phyloP scores from a whole-genome alignment of 2,113 vertebrate genomes.

The Phoenicopterus ruber region DNA sequence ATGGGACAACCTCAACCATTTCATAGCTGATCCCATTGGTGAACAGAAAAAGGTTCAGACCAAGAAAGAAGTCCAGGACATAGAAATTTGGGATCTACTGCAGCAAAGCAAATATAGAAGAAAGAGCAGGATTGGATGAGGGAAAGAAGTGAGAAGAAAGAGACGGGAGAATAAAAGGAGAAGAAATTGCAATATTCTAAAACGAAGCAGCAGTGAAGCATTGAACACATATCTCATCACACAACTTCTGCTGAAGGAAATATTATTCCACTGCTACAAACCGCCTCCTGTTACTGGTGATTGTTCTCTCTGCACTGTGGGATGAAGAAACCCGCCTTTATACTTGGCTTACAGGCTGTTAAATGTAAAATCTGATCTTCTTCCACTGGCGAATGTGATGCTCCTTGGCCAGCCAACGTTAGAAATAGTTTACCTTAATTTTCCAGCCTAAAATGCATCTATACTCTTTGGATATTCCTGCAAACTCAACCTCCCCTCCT shows the following conservation, averaged over 20 bases:
- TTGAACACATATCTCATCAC: background rate
- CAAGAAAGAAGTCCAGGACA: background rate
- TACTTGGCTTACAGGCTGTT: background rate
- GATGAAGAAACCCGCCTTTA: background rate
- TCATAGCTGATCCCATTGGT: accelerated
- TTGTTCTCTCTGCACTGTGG: background rate
- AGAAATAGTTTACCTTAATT: background rate
- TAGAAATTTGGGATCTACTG: background rate
- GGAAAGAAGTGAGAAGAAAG: background rate
- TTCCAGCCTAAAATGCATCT: background rate
- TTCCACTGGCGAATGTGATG: background rate
- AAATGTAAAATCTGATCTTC: background rate
- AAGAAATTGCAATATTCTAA: background rate
- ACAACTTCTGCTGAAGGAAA: background rate
- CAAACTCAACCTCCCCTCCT: background rate
- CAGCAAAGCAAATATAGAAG: background rate
- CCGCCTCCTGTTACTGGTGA: background rate
- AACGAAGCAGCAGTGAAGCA: background rate
- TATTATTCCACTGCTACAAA: background rate
- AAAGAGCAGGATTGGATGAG: background rate
- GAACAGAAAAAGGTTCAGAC: background rate
- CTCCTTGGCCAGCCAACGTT: background rate
- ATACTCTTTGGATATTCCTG: background rate
- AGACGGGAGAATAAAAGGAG: background rate
- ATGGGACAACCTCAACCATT: background rate